A percentile compares a stretch with the other conserved stretches of the same genome.
Evolutionary conservation across 2,113 vertebrate species (phyloP).

Genomic region (Aegotheles bennettii): DNA sequence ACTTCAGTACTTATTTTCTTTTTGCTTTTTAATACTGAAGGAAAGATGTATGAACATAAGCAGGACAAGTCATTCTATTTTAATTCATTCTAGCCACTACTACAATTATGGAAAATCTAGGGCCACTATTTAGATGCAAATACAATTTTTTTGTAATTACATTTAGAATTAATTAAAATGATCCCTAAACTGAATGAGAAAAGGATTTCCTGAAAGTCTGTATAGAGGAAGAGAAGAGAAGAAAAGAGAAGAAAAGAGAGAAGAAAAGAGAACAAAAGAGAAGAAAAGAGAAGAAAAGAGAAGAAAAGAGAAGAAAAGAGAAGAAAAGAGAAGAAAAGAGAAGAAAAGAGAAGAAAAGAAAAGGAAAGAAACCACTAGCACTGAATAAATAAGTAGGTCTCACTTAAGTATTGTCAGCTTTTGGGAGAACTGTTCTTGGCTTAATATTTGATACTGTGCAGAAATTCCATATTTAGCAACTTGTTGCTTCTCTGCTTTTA

Average conservation of each 20-base stretch:
- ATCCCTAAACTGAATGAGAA: not conserved
- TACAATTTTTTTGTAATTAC: not conserved
- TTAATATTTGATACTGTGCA: not conserved
- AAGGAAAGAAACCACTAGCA: fast-evolving
- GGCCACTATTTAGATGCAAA: not conserved
- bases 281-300: not conserved
- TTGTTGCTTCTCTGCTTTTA: not conserved
- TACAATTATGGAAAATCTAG: not conserved
- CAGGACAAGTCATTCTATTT: not conserved
- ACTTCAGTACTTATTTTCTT: not conserved
- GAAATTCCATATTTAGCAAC: not conserved
- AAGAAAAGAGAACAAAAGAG: not conserved
- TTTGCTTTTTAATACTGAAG: not conserved
- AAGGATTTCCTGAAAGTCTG: not conserved
- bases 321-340: no score
- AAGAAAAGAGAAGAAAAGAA: not conserved
- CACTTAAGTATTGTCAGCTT: not conserved
- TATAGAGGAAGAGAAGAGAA: not conserved
- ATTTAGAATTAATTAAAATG: not conserved
- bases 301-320: not conserved
- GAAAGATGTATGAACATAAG: not conserved
- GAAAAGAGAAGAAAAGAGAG: no score
- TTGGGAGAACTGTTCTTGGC: not conserved
- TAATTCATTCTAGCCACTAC: not conserved
- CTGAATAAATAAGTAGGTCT: not conserved